phyloP scores from a whole-genome alignment of 1,140 invertebrate species.

The Cepaea nemoralis region DNA sequence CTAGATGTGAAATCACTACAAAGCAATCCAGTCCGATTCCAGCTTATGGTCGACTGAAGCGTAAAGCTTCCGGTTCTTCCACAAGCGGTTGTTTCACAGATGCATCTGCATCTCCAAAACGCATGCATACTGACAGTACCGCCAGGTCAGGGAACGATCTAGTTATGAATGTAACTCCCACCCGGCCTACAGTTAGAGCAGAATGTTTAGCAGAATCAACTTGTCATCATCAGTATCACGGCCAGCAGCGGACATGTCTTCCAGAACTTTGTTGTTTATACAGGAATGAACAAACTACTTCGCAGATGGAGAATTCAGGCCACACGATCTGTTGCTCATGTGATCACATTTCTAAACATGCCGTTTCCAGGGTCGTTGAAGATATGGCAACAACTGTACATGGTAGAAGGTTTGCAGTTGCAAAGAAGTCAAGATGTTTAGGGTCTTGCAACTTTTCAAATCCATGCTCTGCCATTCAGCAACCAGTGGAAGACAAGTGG shows the following conservation, averaged over 20 bases:
- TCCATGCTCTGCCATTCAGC: no score
- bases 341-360: not conserved
- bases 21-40: not conserved
- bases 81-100: not conserved
- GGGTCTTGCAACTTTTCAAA: not conserved
- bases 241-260: not conserved
- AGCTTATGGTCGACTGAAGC: not conserved
- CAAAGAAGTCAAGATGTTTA: not conserved
- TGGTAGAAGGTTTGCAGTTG: constrained; percentile 1
- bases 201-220: not conserved
- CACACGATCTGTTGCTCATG: not conserved
- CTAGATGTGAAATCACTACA: not conserved
- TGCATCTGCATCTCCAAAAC: not conserved
- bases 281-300: not conserved
- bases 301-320: not conserved
- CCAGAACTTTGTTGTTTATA: not conserved
- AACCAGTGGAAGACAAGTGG: no score
- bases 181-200: not conserved
- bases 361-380: not conserved
- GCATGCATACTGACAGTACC: not conserved
- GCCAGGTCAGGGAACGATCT: not conserved
- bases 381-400: not conserved
- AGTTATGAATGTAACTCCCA: not conserved
- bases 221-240: not conserved
- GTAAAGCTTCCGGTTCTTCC: not conserved